Conservation (phyloP, 2,113 vertebrate species). For the Conger conger region DNA sequence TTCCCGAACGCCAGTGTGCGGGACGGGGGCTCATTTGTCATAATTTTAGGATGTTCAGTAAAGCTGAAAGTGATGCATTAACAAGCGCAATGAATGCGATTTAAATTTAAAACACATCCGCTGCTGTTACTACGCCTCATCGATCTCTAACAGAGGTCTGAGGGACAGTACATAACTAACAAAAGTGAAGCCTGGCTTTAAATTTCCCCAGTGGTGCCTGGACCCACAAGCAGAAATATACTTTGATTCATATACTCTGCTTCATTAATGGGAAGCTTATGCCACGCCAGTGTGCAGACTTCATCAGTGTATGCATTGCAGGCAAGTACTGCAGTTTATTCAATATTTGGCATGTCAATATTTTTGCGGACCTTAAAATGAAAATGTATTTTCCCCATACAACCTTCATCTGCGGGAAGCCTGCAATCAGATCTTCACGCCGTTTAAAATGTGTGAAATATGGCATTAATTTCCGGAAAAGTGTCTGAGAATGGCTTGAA, state of each 20-base stretch:
- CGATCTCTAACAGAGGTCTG: background rate
- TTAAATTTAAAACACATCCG: background rate
- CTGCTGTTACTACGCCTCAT: background rate
- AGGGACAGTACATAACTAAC: background rate
- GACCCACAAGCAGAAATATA: background rate
- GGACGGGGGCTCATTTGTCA: background rate
- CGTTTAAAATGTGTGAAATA: background rate
- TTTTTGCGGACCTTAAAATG: background rate
- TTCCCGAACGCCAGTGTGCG: background rate
- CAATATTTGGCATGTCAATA: slow-evolving; percentile 3
- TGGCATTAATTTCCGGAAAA: background rate
- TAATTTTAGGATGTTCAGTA: slow-evolving; percentile 1
- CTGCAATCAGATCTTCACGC: background rate
- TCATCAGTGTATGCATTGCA: background rate
- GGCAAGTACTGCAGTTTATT: background rate
- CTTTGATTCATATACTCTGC: background rate
- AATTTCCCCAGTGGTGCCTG: background rate
- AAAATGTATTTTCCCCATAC: background rate
- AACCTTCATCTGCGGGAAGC: background rate
- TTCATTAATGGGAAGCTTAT: background rate
- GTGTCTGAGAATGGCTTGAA: background rate
- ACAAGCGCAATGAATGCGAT: background rate
- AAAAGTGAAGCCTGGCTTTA: background rate
- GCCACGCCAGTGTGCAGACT: background rate
- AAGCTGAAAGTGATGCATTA: slow-evolving; percentile 3